Evolutionary conservation across 2,888 invertebrate species (phyloP).

Genomic region (Drosophila pseudotalamancana): DNA sequence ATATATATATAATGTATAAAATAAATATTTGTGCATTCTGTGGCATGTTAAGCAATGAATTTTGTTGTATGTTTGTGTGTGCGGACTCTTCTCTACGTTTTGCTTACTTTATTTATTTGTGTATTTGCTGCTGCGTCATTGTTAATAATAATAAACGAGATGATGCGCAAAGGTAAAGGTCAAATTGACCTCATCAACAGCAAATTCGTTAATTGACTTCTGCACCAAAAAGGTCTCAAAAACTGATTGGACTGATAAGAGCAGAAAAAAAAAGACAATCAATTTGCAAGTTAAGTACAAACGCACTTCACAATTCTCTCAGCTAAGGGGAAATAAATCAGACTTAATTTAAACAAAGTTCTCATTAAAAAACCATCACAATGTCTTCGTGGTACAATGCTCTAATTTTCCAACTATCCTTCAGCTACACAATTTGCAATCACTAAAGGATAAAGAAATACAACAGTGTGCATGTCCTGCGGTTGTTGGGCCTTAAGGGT

Average conservation of each 20-base stretch:
- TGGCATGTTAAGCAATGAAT: slow-evolving; percentile 38
- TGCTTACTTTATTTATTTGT: slow-evolving; percentile 1
- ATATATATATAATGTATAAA: neutral
- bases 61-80: slow-evolving; percentile 8
- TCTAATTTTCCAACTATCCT: slow-evolving; percentile 9
- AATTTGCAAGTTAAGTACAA: slow-evolving; percentile 1
- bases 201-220: slow-evolving; percentile 46
- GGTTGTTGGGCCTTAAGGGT: slow-evolving; percentile 12
- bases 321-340: neutral
- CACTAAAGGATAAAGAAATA: slow-evolving; percentile 17
- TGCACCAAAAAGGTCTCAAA: slow-evolving; percentile 21
- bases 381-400: neutral
- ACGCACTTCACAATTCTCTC: slow-evolving; percentile 4
- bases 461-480: slow-evolving; percentile 25
- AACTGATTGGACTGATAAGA: slow-evolving; percentile 21
- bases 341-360: slow-evolving; percentile 4
- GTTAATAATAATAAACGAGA: slow-evolving; percentile 52
- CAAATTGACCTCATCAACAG: slow-evolving; percentile 59
- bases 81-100: neutral
- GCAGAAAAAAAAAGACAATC: slow-evolving; percentile 8
- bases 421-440: slow-evolving; percentile 14
- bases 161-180: slow-evolving; percentile 65
- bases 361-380: slow-evolving; percentile 46
- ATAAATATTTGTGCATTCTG: slow-evolving; percentile 14
- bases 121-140: slow-evolving; percentile 61